phyloP scores from a whole-genome alignment of 2,113 vertebrate genomes.

The Cyanocitta stelleri region DNA sequence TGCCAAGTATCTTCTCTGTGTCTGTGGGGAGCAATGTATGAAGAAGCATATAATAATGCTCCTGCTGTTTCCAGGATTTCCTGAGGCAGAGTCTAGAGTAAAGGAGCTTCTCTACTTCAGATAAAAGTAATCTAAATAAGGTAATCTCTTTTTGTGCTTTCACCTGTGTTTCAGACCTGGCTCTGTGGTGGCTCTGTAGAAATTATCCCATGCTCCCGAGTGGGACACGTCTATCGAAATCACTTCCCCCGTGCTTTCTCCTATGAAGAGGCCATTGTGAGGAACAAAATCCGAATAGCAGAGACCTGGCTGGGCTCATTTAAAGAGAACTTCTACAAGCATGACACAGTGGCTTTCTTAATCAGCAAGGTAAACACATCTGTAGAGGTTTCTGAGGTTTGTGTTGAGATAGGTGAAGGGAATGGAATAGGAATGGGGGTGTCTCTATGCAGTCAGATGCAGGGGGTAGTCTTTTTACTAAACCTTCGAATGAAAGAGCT shows the following conservation, averaged over 20 bases:
- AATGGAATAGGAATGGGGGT: background rate
- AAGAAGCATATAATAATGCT: background rate
- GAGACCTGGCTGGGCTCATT: conserved; percentile 86
- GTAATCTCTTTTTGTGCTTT: background rate
- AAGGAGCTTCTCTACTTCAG: background rate
- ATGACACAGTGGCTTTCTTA: conserved; percentile 76
- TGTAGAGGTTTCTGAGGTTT: background rate
- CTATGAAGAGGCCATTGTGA: conserved; percentile 73
- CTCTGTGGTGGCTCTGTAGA: conserved; percentile 89
- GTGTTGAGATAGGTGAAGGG: background rate
- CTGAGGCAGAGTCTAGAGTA: background rate
- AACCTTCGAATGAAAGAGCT: background rate
- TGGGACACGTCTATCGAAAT: conserved; percentile 77
- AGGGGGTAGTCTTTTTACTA: background rate
- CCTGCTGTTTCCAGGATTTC: background rate
- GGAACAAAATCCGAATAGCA: conserved; percentile 82
- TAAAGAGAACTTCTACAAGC: conserved; percentile 84
- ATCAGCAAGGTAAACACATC: conserved; percentile 77
- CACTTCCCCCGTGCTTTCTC: conserved; percentile 32
- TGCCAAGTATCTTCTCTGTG: background rate
- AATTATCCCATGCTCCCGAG: conserved; percentile 85
- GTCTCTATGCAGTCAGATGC: background rate
- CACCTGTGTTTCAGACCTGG: conserved; percentile 77
- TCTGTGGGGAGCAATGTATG: background rate
- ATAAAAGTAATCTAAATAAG: background rate